Evolutionary conservation across 2,797 vertebrate species (phyloP), one percentile per base, ranked within the genome.

Genomic region (Paedocypris micromegethes): DNA sequence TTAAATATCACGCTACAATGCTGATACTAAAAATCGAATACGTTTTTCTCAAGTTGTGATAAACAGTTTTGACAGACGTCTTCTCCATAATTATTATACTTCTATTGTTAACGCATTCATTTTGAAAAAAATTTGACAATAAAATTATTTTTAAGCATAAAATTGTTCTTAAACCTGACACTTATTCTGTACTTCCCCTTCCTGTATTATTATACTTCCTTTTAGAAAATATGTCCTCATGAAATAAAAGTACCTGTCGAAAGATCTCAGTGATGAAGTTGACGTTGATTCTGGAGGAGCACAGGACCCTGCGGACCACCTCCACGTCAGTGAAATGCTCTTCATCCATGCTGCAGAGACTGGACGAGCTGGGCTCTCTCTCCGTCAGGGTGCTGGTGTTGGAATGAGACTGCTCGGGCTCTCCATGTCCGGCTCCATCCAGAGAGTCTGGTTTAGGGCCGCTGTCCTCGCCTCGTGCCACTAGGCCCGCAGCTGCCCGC

Each of bases 181-280:
- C 23, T 49, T 5, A 56, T 41, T 64, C 23, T 23, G 23, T 23
- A 50, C 39, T 49, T 61, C 45, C 64, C 60, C 23, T 40, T 50
- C 40, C 9, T 9, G 4, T 48, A 9, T 6, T 4, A 50, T 57
- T 7, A 51, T 42, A 3, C 6, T 71, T 47, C 9, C 4, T 7
- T 4, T 6, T 39, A 66, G 37, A 6, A 2, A 23, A 9, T 51
- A 4, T 60, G 43, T 66, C 67, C 43, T 38, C 52, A 48, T 5
- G 5, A 3, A 8, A 38, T 1, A 23, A 9, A 3, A 4, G 85
- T 85, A 99, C 97, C 94, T 99, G 97, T 78, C 95, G 92, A 83
- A 99, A 99, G 85, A 99, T 96, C 87, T 99, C 97, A 3, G 92
- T 96, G 79, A 99, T 93, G 86, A 99, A 99, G 87, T 99, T 97